These are phyloP conservation scores for Emesis russula DNA, from an alignment of 2,888 invertebrate species.

Conservation along the genomic window DNA sequence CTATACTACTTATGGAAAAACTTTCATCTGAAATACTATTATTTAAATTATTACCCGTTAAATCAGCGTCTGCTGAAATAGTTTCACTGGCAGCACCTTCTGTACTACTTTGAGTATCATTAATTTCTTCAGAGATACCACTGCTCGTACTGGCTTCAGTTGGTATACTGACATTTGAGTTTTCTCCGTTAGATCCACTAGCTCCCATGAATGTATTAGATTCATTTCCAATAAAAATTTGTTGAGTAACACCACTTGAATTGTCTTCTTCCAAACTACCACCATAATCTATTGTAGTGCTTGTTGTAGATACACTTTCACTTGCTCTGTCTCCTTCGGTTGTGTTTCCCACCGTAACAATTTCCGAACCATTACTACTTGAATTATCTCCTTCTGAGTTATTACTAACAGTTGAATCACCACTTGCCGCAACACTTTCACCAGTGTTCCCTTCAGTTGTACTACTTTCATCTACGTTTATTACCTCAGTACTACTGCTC, in stretches of 20 bases:
- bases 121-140: neutral
- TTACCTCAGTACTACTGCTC: neutral
- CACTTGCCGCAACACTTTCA: neutral
- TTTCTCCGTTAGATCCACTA: neutral
- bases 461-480: neutral
- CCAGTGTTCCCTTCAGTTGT: neutral
- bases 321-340: neutral
- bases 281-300: neutral
- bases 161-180: neutral
- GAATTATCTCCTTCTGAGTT: neutral
- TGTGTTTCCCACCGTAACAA: neutral
- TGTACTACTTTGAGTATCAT: neutral
- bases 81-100: neutral
- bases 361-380: neutral
- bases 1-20: neutral
- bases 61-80: neutral
- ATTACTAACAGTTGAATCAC: neutral
- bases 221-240: neutral
- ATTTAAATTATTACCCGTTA: neutral
- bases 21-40: neutral
- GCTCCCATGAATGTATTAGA: neutral
- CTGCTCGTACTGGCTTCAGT: neutral
- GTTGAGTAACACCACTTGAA: neutral
- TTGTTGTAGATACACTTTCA: neutral
- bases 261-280: neutral